phyloP scores from a whole-genome alignment of 2,113 vertebrate genomes.

The Scomber japonicus region DNA sequence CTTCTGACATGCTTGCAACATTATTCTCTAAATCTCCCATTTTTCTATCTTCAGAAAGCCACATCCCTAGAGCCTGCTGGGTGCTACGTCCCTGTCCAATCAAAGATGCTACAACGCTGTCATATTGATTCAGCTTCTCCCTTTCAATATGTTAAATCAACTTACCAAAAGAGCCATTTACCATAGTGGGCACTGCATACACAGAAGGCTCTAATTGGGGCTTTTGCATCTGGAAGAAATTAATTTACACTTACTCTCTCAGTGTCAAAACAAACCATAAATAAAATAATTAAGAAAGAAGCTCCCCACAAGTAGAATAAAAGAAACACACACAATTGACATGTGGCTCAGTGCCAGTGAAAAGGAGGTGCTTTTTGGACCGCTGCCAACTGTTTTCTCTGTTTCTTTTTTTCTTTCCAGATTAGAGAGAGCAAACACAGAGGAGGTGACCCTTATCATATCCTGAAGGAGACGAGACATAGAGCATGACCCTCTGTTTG shows the following conservation, averaged over 20 bases:
- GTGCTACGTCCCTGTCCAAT: conserved; percentile 36
- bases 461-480: conserved; percentile 67
- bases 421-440: conserved; percentile 57
- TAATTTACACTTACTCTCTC: conserved; percentile 32
- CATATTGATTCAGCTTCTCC: conserved; percentile 37
- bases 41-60: not conserved
- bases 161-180: conserved; percentile 42
- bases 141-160: conserved; percentile 50
- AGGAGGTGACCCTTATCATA: conserved; percentile 58
- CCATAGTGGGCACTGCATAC: not conserved
- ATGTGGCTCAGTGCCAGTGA: conserved; percentile 42
- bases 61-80: conserved; percentile 9
- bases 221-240: conserved; percentile 44
- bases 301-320: conserved; percentile 18
- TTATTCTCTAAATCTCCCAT: conserved; percentile 10
- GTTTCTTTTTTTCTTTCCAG: conserved; percentile 70
- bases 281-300: conserved; percentile 33
- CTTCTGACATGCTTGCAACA: not conserved
- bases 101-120: conserved; percentile 35
- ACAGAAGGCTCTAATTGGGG: conserved; percentile 19
- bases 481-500: conserved; percentile 68
- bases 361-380: conserved; percentile 20
- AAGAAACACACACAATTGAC: conserved; percentile 44
- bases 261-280: conserved; percentile 46
- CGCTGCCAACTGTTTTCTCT: conserved; percentile 52